Conservation (phyloP, 92 coral and sea anemone species). For the Isaurus tuberculatus region DNA sequence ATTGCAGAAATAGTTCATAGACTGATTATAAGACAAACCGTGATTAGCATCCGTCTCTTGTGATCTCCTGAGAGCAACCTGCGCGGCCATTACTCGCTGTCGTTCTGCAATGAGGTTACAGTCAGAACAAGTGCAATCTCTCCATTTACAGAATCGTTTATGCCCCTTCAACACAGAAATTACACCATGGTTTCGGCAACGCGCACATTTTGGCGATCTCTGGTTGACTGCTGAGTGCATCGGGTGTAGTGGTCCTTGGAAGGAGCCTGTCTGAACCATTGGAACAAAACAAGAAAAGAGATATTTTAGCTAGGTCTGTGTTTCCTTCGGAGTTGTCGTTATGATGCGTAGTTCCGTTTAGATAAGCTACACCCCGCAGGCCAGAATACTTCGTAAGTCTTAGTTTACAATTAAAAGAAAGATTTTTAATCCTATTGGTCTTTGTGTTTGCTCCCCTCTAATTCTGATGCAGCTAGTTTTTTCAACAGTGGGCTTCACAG, state of each 20-base stretch:
- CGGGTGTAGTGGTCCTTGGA: constrained; percentile 32
- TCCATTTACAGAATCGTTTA: constrained; percentile 98
- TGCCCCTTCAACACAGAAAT: constrained; percentile 97
- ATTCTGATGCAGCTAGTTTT: constrained; percentile 18
- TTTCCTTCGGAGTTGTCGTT: constrained; percentile 1
- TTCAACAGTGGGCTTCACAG: constrained; percentile 14
- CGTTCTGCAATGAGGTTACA: constrained; percentile 97
- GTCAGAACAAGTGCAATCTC: constrained; percentile 96
- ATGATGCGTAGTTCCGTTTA: constrained; percentile 9
- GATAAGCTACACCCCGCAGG: constrained; percentile 28
- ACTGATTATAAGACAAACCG: constrained; percentile 27
- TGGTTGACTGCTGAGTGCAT: constrained; percentile 54
- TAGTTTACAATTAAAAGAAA: constrained; percentile 3
- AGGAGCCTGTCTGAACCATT: constrained; percentile 55
- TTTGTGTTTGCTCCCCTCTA: constrained; percentile 13
- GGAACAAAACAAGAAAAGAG: constrained; percentile 10
- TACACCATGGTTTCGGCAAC: constrained; percentile 98
- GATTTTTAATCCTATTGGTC: constrained; percentile 20
- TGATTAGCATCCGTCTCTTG: constrained; percentile 81
- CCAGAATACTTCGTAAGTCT: constrained; percentile 9
- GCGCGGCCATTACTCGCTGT: constrained; percentile 99
- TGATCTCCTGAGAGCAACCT: constrained; percentile 95
- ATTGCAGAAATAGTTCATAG: constrained; percentile 21
- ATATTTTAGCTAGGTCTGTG: constrained; percentile 15
- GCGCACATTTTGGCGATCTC: constrained; percentile 97